A percentile compares a stretch with the other conserved stretches of the same genome.
phyloP scores from a whole-genome alignment of 1,140 invertebrate genomes.

The Drosophila insularis region DNA sequence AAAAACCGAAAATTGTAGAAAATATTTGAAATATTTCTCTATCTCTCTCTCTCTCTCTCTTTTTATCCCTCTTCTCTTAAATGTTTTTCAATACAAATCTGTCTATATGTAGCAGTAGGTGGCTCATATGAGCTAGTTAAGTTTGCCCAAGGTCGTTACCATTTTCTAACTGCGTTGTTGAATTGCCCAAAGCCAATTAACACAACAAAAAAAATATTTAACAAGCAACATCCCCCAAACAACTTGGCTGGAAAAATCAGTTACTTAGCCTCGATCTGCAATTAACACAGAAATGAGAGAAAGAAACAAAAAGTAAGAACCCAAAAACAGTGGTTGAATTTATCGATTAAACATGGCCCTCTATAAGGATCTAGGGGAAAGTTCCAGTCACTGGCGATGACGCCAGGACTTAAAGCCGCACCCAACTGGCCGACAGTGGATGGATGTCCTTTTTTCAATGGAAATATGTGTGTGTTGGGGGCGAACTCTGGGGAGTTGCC shows the following conservation, averaged over 20 bases:
- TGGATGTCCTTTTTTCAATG: background rate
- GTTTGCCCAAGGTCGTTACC: background rate
- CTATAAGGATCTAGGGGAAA: constrained; percentile 54
- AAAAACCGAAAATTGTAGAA: constrained; percentile 5
- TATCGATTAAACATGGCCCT: constrained; percentile 67
- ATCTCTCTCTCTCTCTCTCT: too few relatives aligned
- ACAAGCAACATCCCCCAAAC: constrained; percentile 35
- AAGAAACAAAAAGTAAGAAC: background rate
- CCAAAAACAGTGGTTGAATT: constrained; percentile 26
- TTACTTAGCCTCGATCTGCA: constrained; percentile 58
- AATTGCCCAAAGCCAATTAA: constrained; percentile 56
- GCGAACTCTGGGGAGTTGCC: constrained; percentile 58
- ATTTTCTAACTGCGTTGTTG: constrained; percentile 36
- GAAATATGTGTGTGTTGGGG: background rate
- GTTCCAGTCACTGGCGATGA: constrained; percentile 65
- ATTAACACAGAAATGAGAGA: constrained; percentile 46
- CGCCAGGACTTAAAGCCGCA: constrained; percentile 71
- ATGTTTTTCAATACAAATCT: constrained; percentile 4
- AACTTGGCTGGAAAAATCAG: constrained; percentile 30
- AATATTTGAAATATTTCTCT: background rate
- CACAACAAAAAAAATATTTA: constrained; percentile 31
- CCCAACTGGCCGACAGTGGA: constrained; percentile 33
- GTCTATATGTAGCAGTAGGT: background rate
- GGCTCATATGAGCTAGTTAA: background rate
- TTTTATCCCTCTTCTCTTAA: background rate